Evolutionary conservation across 2,113 vertebrate genomes (phyloP).

Genomic region (Lampris incognitus): DNA sequence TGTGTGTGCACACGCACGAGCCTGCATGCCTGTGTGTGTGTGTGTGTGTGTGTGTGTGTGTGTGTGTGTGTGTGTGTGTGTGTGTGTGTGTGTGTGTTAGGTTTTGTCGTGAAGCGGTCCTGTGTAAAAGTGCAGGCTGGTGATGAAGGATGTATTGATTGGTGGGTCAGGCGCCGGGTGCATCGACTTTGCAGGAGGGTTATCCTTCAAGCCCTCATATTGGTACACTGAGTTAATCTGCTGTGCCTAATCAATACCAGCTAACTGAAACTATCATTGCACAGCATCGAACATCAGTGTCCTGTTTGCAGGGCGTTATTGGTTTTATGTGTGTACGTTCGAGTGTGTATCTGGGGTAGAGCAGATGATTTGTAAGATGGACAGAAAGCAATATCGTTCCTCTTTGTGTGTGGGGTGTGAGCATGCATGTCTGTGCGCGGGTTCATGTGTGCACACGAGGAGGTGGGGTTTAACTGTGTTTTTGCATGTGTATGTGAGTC

Average conservation of each 20-base stretch:
- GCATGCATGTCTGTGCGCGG: background rate
- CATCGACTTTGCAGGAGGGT: slow-evolving; percentile 72
- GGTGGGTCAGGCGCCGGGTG: slow-evolving; percentile 70
- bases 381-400: slow-evolving; percentile 37
- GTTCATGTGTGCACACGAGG: slow-evolving; percentile 28
- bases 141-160: slow-evolving; percentile 80
- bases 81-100: slow-evolving; percentile 19
- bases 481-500: slow-evolving; percentile 58
- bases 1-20: background rate
- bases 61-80: background rate
- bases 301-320: slow-evolving; percentile 65
- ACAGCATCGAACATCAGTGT: slow-evolving; percentile 63
- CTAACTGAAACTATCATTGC: slow-evolving; percentile 81
- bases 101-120: slow-evolving; percentile 47
- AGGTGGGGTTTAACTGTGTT: slow-evolving; percentile 18
- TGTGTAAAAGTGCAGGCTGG: slow-evolving; percentile 58
- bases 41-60: slow-evolving; percentile 31
- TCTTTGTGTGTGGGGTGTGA: slow-evolving; percentile 14
- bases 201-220: slow-evolving; percentile 79
- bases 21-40: background rate
- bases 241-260: slow-evolving; percentile 71
- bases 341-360: slow-evolving; percentile 52
- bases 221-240: slow-evolving; percentile 81
- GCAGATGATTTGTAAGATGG: slow-evolving; percentile 59
- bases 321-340: slow-evolving; percentile 59